These are phyloP conservation scores for Acanthurus lineatus DNA, from an alignment of 2,797 vertebrate species.

Conservation along the genomic window DNA sequence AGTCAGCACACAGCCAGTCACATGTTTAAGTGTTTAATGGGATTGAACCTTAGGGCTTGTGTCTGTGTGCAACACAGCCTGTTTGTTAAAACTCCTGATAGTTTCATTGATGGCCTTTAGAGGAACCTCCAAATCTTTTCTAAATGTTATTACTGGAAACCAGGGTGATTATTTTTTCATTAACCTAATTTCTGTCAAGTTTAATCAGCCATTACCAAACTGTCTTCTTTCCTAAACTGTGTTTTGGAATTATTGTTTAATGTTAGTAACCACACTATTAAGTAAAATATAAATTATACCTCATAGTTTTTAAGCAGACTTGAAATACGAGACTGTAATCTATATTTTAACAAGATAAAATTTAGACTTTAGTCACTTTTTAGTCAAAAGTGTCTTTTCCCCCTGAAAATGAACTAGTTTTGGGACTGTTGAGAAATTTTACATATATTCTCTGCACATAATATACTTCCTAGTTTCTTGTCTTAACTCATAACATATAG, in stretches of 20 bases:
- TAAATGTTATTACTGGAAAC: slow-evolving; percentile 1
- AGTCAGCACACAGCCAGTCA: slow-evolving; percentile 67
- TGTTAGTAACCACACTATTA: background rate
- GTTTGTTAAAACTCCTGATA: slow-evolving; percentile 48
- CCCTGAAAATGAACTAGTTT: background rate
- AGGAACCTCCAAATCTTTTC: slow-evolving; percentile 17
- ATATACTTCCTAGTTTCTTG: background rate
- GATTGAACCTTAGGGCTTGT: slow-evolving; percentile 63
- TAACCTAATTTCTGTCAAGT: background rate
- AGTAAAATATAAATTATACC: background rate
- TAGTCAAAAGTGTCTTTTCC: background rate
- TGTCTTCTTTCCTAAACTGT: background rate
- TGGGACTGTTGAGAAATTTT: background rate
- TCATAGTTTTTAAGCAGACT: background rate
- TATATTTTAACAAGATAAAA: background rate
- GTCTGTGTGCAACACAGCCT: slow-evolving; percentile 47
- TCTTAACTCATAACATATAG: background rate
- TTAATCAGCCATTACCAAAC: background rate
- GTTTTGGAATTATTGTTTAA: background rate
- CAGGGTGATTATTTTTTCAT: background rate
- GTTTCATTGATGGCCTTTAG: slow-evolving; percentile 39
- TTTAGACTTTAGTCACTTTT: too few relatives aligned
- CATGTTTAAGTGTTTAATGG: slow-evolving; percentile 78
- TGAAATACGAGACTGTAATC: background rate
- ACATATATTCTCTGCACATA: background rate